phyloP scores from a whole-genome alignment of 2,797 vertebrate species.

The Meriones psammophilus region DNA sequence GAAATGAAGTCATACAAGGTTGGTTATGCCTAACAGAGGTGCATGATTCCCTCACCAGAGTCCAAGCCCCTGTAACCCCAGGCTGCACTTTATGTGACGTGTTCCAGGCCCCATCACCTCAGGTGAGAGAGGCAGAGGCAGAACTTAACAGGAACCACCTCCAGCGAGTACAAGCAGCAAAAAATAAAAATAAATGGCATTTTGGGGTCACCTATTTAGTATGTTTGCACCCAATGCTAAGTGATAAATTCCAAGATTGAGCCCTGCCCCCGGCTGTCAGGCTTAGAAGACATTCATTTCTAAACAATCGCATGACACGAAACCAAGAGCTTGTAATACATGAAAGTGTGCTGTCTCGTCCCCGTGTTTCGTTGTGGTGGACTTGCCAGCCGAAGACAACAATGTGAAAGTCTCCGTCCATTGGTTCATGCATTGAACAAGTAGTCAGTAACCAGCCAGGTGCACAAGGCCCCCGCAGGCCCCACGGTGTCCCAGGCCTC shows the following conservation, averaged over 20 bases:
- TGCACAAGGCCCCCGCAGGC: background rate
- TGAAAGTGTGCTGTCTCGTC: background rate
- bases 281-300: slow-evolving; percentile 27
- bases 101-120: background rate
- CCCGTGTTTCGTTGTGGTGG: slow-evolving; percentile 9
- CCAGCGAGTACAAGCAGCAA: background rate
- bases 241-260: slow-evolving; percentile 43
- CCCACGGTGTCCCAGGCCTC: background rate
- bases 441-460: rapidly evolving
- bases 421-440: background rate
- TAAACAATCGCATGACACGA: background rate
- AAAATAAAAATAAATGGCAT: slow-evolving; percentile 9
- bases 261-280: background rate
- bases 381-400: background rate
- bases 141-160: background rate
- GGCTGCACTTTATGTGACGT: background rate
- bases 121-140: background rate
- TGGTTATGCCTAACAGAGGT: background rate
- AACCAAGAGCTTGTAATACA: background rate
- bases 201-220: background rate
- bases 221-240: background rate
- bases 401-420: background rate
- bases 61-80: background rate
- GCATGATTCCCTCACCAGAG: background rate
- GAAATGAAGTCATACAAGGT: background rate